Evolutionary conservation across 2,113 vertebrate genomes (phyloP).

Genomic region (Rhynchomys soricoides): DNA sequence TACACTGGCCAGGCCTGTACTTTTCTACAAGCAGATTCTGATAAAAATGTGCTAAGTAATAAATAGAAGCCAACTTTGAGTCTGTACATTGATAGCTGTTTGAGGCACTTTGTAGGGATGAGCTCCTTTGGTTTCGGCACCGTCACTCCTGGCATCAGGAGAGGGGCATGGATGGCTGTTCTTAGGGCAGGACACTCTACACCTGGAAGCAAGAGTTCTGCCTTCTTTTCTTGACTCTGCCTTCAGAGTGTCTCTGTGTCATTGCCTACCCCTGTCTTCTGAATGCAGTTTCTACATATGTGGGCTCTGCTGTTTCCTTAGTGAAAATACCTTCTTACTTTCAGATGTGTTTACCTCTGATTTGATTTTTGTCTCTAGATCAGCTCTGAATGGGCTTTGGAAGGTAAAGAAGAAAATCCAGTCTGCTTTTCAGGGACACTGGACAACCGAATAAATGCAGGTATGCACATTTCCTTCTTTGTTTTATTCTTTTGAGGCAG

Average conservation of each 20-base stretch:
- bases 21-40: constrained; percentile 8
- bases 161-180: neutral
- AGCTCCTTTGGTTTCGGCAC: neutral
- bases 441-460: constrained; percentile 88
- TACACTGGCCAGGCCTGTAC: neutral
- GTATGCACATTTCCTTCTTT: constrained; percentile 71
- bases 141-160: neutral
- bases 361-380: constrained; percentile 55
- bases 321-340: constrained; percentile 43
- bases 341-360: constrained; percentile 16
- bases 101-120: neutral
- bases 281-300: constrained; percentile 19
- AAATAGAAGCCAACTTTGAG: constrained; percentile 9
- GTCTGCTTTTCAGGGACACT: constrained; percentile 66
- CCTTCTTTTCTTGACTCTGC: neutral
- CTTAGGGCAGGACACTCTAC: neutral
- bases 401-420: constrained; percentile 70
- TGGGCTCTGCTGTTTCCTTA: constrained; percentile 41
- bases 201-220: neutral
- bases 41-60: constrained; percentile 6
- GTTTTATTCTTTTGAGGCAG: neutral
- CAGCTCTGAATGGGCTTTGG: constrained; percentile 46
- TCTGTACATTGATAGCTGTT: neutral
- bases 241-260: neutral
- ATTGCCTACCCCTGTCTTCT: neutral